Conservation (phyloP, 1,140 invertebrate species). For the Homarus americanus region DNA sequence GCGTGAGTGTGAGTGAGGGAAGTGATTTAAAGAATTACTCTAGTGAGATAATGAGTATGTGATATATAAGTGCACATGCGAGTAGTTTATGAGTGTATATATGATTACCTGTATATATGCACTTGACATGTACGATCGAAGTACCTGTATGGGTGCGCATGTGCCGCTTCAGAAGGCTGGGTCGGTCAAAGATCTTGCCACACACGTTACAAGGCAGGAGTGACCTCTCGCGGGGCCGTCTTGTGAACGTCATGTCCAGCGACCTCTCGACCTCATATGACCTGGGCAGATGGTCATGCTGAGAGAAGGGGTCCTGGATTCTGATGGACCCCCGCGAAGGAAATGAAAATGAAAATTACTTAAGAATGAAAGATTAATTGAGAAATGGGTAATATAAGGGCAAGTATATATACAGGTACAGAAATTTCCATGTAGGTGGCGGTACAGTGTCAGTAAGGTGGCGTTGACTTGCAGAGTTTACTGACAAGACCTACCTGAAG, state of each 20-base stretch:
- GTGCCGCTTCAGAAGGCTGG: slow-evolving; percentile 72
- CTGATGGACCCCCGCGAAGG: not conserved
- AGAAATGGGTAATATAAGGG: no score
- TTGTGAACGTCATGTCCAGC: not conserved
- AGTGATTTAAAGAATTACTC: no score
- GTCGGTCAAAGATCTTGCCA: slow-evolving; percentile 80
- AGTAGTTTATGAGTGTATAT: no score
- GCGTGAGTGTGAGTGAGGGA: no score
- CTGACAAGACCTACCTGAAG: slow-evolving; percentile 19
- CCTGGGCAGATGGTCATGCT: not conserved
- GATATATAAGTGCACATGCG: no score
- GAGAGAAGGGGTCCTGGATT: not conserved
- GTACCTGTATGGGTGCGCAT: slow-evolving; percentile 77
- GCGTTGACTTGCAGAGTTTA: not conserved
- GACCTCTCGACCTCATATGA: not conserved
- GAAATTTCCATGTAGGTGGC: no score
- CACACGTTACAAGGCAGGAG: slow-evolving; percentile 79
- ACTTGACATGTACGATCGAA: no score
- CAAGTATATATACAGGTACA: no score
- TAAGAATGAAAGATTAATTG: no score
- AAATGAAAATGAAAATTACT: not conserved
- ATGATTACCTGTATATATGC: no score
- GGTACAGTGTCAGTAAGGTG: no score
- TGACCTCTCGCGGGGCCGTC: slow-evolving; percentile 52
- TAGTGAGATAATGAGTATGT: no score